These are phyloP conservation scores for Callocephalon fimbriatum DNA, from an alignment of 2,113 vertebrate genomes.

Conservation along the genomic window DNA sequence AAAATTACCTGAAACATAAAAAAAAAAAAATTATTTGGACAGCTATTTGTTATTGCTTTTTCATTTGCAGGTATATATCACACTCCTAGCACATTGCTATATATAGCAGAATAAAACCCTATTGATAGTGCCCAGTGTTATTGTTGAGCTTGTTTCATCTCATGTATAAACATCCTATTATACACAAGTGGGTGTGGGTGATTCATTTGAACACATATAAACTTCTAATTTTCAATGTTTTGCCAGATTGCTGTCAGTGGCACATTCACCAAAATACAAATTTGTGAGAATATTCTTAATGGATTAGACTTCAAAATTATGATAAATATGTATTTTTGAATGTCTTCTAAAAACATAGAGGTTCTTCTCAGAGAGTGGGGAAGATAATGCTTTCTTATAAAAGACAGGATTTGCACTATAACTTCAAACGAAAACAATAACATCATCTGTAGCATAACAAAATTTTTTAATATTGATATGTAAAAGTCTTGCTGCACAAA, in stretches of 20 bases:
- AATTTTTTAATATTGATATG: background rate
- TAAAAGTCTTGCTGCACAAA: background rate
- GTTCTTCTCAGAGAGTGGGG: background rate
- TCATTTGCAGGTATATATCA: background rate
- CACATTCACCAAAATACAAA: background rate
- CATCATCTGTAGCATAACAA: background rate
- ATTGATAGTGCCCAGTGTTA: background rate
- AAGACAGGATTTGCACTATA: background rate
- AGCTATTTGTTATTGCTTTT: background rate
- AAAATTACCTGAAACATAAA: background rate
- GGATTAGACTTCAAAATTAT: background rate
- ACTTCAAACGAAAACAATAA: background rate
- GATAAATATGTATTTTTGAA: background rate
- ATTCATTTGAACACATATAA: background rate
- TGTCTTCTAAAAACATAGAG: background rate
- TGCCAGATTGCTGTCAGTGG: background rate
- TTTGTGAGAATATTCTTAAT: background rate
- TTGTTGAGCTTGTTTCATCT: background rate
- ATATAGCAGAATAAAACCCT: background rate
- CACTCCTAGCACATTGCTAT: background rate
- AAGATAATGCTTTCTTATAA: background rate
- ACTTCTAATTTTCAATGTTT: background rate
- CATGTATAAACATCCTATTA: background rate
- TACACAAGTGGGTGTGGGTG: fast-evolving
- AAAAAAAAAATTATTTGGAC: background rate